Evolutionary conservation across 2,113 vertebrate species (phyloP), one percentile per base, ranked within the genome.

Genomic region (Charina bottae): DNA sequence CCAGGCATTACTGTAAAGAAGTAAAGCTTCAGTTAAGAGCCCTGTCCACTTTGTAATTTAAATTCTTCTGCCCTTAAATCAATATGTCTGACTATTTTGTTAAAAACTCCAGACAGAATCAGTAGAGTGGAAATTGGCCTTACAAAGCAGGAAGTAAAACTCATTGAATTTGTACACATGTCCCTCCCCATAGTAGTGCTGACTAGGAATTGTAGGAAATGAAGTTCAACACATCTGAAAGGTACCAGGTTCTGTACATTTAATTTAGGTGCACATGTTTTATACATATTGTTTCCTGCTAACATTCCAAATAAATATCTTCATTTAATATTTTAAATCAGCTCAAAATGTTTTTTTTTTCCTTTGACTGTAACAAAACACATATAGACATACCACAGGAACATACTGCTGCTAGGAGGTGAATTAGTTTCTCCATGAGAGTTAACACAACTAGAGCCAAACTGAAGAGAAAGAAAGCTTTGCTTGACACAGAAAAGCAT

Each of bases 311-410:
- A 64, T 13, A 58, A 58, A 58, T 42, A 33, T 78, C 3, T 28
- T 85, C 37, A 60, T 19, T 17, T 23, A 11, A 26, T 85, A 59
- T 24, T 24, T 28, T 5, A 85, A 87, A 93, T 60, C 90, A 85
- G 93, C 94, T 93, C 54, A 59, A 23, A 78, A 13, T 5, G 17
- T 9, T 49, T 49, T 17, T 78, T 33, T 49, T 59, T 23, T 8
- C 17, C 24, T 85, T 49, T 83, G 23, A 46, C 26, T 26, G 8
- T 85, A 68, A 68, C 68, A 92, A 89, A 83, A 89, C 90, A 95
- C 64, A 87, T 93, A 84, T 62, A 88, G 87, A 94, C 94, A 60
- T 46, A 92, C 37, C 90, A 24, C 37, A 91, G 84, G 13, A 10
- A 23, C 68, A 88, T 90, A 88, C 37, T 23, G 1, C 2, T 83